A percentile compares a stretch with the other conserved stretches of the same genome.
phyloP scores from a whole-genome alignment of 2,113 vertebrate genomes.

The Actinemys pallida region DNA sequence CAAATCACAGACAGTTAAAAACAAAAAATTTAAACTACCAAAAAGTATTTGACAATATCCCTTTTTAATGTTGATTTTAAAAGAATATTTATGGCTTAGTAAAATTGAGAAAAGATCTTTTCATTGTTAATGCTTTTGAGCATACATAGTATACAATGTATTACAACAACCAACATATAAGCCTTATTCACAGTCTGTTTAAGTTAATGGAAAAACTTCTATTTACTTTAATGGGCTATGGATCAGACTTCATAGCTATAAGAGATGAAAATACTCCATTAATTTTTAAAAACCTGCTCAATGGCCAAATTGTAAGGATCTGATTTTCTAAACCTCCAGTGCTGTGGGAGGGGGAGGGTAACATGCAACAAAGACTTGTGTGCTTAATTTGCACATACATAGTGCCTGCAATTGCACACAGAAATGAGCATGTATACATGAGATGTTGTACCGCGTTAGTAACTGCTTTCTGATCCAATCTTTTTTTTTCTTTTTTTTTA shows the following conservation, averaged over 20 bases:
- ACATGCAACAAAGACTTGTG: background rate
- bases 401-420: background rate
- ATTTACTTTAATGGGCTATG: background rate
- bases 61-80: background rate
- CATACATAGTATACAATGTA: background rate
- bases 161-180: background rate
- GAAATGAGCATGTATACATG: background rate
- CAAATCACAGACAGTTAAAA: background rate
- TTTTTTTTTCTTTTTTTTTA: background rate
- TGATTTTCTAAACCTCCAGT: background rate
- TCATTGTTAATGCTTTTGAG: background rate
- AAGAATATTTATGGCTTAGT: background rate
- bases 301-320: background rate
- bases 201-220: background rate
- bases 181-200: background rate
- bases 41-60: background rate
- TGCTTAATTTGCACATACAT: background rate
- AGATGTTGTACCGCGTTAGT: background rate
- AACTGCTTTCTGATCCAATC: background rate
- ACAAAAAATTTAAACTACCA: background rate
- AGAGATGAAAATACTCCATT: background rate
- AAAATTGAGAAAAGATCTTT: background rate
- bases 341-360: background rate
- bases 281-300: background rate
- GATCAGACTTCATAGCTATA: accelerated